These are phyloP conservation scores for Carpatolechia fugitivella DNA, from an alignment of 2,888 invertebrate species.

Conservation along the genomic window DNA sequence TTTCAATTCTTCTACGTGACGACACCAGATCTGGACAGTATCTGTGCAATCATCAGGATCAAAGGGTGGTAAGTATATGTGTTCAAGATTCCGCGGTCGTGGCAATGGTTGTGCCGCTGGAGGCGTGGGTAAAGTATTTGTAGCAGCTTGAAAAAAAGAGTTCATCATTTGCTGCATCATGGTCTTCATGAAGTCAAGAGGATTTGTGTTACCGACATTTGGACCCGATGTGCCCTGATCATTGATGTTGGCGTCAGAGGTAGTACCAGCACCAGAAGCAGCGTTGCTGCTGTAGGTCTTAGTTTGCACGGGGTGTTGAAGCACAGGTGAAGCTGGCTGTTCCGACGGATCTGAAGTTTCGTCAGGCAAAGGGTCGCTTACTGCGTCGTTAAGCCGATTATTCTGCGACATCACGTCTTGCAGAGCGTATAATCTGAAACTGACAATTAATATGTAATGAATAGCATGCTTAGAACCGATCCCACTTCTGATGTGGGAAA, in stretches of 20 bases:
- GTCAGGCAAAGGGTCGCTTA: too few species aligned
- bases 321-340: neutral
- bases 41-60: conserved; percentile 19
- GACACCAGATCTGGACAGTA: conserved; percentile 21
- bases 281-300: neutral
- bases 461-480: neutral
- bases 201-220: neutral
- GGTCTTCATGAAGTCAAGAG: conserved; percentile 4
- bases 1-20: conserved; percentile 15
- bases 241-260: neutral
- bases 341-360: neutral
- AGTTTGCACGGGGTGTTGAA: neutral
- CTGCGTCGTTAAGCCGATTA: neutral
- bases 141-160: neutral
- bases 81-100: conserved; percentile 15
- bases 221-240: neutral
- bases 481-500: conserved; percentile 4
- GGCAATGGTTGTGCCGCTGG: neutral
- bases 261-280: neutral
- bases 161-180: conserved; percentile 10
- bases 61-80: conserved; percentile 19
- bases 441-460: neutral
- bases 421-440: neutral
- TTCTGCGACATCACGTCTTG: neutral
- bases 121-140: neutral